Conservation (phyloP, 2,797 vertebrate species). For the Characodon lateralis region DNA sequence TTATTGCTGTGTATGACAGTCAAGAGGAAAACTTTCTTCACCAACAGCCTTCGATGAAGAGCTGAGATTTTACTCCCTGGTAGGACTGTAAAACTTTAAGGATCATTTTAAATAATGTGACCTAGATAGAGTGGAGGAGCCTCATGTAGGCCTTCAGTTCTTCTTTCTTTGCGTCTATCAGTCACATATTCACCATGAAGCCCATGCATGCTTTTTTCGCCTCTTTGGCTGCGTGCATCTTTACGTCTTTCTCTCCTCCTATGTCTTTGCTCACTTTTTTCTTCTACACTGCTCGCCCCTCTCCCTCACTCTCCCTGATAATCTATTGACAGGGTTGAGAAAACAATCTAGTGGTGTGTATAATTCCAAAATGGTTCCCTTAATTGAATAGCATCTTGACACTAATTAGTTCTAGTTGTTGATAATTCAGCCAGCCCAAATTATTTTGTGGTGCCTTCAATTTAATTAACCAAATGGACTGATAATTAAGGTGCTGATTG, state of each 20-base stretch:
- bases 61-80: background rate
- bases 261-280: constrained; percentile 1
- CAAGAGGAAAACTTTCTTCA: constrained; percentile 2
- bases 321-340: constrained; percentile 44
- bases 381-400: constrained; percentile 74
- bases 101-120: constrained; percentile 11
- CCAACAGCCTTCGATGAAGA: background rate
- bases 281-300: background rate
- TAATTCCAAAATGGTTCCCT: constrained; percentile 70
- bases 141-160: constrained; percentile 4
- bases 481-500: constrained; percentile 62
- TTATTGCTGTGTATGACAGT: constrained; percentile 5
- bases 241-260: constrained; percentile 14
- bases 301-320: constrained; percentile 12
- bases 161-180: constrained; percentile 8
- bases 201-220: constrained; percentile 5
- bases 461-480: constrained; percentile 75
- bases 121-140: background rate
- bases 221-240: background rate
- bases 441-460: constrained; percentile 58
- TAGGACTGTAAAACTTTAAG: background rate
- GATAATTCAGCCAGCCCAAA: constrained; percentile 65
- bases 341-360: constrained; percentile 68
- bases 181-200: background rate
- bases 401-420: constrained; percentile 78